phyloP scores from a whole-genome alignment of 2,797 vertebrate genomes.

The Scolopax rusticola region DNA sequence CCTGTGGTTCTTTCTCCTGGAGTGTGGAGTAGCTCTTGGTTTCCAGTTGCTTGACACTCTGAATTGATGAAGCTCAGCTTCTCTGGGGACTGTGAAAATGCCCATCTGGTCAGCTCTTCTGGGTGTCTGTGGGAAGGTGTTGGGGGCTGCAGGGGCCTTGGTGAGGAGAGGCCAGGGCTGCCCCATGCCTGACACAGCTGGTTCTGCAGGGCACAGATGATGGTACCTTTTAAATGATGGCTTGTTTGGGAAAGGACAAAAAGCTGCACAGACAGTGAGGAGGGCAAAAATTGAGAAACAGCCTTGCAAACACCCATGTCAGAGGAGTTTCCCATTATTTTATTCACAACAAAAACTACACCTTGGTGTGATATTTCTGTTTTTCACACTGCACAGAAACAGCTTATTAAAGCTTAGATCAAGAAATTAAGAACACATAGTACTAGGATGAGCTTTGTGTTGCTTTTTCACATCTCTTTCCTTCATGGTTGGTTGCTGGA shows the following conservation, averaged over 20 bases:
- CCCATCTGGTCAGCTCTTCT: not conserved
- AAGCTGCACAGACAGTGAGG: accelerated
- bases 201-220: not conserved
- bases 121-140: not conserved
- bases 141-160: not conserved
- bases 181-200: accelerated
- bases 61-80: not conserved
- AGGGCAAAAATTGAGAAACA: not conserved
- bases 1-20: not conserved
- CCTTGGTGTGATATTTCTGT: too few species aligned
- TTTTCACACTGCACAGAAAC: not conserved
- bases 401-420: not conserved
- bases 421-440: not conserved
- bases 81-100: not conserved
- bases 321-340: not conserved
- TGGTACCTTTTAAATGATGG: not conserved
- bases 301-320: not conserved
- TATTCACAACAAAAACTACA: not conserved
- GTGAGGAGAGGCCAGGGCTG: not conserved
- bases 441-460: not conserved
- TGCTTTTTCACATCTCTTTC: not conserved
- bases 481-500: not conserved
- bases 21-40: not conserved
- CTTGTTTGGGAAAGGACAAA: accelerated
- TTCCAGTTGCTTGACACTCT: not conserved